Percentiles rank a stretch among this genome's conserved stretches.
These are phyloP conservation scores for Leptinotarsa texana DNA, from an alignment of 1,140 invertebrate genomes.

Conservation along the genomic window DNA sequence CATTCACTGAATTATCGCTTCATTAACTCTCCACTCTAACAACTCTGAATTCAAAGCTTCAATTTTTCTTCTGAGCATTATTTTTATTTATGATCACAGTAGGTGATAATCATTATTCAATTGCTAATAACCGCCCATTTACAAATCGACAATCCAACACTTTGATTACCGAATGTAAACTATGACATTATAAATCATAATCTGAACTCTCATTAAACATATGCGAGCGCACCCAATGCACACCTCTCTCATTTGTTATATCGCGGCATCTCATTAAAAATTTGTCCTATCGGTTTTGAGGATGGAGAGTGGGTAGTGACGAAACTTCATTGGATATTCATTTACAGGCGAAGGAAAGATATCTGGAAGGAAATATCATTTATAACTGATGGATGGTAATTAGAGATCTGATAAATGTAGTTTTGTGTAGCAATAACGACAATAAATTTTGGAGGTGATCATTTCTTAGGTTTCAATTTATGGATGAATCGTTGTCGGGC, in stretches of 20 bases:
- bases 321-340: constrained; percentile 3
- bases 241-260: neutral
- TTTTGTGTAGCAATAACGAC: no score
- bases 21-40: no score
- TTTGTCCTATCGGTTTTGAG: neutral
- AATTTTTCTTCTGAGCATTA: neutral
- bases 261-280: neutral
- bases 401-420: no score
- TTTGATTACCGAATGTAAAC: neutral
- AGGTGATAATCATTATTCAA: neutral
- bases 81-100: neutral
- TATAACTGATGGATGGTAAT: no score
- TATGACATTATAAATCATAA: constrained; percentile 7
- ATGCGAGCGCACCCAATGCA: neutral
- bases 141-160: constrained; percentile 2
- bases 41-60: neutral
- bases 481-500: no score
- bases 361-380: no score
- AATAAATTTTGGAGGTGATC: no score
- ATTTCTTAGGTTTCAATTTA: no score
- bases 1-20: no score
- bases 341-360: no score
- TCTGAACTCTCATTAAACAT: neutral
- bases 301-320: neutral
- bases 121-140: constrained; percentile 8